Conservation (phyloP, 2,113 vertebrate genomes). For the Chaenogobius annularis region DNA sequence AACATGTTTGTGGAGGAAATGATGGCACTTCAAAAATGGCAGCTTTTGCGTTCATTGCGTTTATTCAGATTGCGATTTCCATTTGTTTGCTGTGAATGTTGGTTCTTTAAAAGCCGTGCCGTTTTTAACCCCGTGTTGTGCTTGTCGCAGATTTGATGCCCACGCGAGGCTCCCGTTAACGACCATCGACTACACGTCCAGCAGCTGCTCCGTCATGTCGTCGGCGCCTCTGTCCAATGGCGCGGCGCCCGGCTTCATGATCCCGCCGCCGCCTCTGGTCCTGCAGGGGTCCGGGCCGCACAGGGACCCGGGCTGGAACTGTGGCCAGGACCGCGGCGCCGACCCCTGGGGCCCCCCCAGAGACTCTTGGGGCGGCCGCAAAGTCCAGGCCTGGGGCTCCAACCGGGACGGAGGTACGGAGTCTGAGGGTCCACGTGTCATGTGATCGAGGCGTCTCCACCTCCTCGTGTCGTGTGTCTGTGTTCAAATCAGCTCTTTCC, state of each 20-base stretch:
- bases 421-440: too few relatives aligned
- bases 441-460: too few relatives aligned
- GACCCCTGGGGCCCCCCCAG: conserved; percentile 28
- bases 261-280: conserved; percentile 69
- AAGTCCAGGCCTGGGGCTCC: conserved; percentile 41
- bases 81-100: too few relatives aligned
- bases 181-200: conserved; percentile 60
- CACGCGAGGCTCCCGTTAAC: conserved; percentile 67
- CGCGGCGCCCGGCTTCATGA: conserved; percentile 52
- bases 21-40: too few relatives aligned
- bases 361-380: conserved; percentile 22
- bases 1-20: too few relatives aligned
- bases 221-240: conserved; percentile 69
- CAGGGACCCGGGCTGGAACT: conserved; percentile 51
- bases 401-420: conserved; percentile 23
- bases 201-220: conserved; percentile 58
- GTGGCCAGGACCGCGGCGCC: conserved; percentile 22
- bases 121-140: background rate
- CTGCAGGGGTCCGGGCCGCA: conserved; percentile 53
- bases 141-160: conserved; percentile 64
- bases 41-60: too few relatives aligned
- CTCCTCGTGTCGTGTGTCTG: too few relatives aligned
- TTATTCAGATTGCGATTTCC: too few relatives aligned
- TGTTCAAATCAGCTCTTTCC: too few relatives aligned
- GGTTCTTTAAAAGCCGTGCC: too few relatives aligned